Conservation (phyloP, 2,888 invertebrate species). For the Geophilus truncorum region DNA sequence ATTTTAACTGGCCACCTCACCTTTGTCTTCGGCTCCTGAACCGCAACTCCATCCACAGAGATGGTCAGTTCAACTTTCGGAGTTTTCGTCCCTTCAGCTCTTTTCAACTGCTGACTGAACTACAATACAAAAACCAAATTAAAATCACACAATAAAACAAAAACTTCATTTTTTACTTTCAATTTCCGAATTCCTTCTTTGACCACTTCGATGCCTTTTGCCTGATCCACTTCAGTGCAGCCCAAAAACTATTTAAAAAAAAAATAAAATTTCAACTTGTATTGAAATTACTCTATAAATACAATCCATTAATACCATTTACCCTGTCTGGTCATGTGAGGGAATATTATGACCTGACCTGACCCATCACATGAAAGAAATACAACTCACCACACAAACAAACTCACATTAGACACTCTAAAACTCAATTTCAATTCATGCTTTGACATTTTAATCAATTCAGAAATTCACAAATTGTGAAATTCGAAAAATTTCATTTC, state of each 20-base stretch:
- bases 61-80: slow-evolving; percentile 78
- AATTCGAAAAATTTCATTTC: background rate
- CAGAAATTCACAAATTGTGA: too few relatives aligned
- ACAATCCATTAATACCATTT: background rate
- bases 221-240: slow-evolving; percentile 87
- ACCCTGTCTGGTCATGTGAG: background rate
- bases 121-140: slow-evolving; percentile 39
- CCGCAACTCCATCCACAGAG: slow-evolving; percentile 92
- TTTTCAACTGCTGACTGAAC: slow-evolving; percentile 86
- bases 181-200: slow-evolving; percentile 95
- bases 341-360: background rate
- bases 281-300: background rate
- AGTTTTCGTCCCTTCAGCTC: slow-evolving; percentile 79
- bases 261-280: background rate
- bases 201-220: slow-evolving; percentile 96
- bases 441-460: background rate
- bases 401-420: too few relatives aligned
- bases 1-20: slow-evolving; percentile 43
- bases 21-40: slow-evolving; percentile 67
- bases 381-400: too few relatives aligned
- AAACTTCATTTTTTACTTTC: slow-evolving; percentile 52
- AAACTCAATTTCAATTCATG: too few relatives aligned
- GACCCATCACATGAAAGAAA: background rate
- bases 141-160: background rate
- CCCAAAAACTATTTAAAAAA: slow-evolving; percentile 73